phyloP scores from a whole-genome alignment of 1,140 invertebrate genomes.

The Calliphora vicina region DNA sequence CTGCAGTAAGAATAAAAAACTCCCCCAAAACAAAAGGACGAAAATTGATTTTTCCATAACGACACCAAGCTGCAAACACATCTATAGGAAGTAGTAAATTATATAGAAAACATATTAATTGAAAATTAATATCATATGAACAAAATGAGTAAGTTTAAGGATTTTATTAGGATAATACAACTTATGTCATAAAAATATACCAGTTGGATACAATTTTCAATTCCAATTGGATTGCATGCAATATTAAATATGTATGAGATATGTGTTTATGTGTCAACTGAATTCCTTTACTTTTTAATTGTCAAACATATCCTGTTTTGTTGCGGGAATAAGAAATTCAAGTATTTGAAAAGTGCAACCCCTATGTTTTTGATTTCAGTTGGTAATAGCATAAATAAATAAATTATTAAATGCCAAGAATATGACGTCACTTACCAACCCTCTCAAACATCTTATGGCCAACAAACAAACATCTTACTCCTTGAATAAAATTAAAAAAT shows the following conservation, averaged over 20 bases:
- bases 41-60: constrained; percentile 12
- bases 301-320: not conserved
- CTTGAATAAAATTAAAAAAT: not conserved
- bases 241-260: not conserved
- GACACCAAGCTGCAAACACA: not conserved
- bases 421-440: not conserved
- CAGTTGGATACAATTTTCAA: not conserved
- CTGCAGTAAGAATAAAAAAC: not conserved
- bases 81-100: not conserved
- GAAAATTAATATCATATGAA: not conserved
- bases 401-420: not conserved
- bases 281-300: not conserved
- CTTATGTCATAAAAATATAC: no score
- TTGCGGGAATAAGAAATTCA: not conserved
- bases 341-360: not conserved
- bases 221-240: not conserved
- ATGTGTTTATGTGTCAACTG: not conserved
- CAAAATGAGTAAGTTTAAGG: not conserved
- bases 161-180: not conserved
- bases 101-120: not conserved
- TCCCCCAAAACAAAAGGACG: constrained; percentile 8
- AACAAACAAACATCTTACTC: not conserved
- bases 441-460: not conserved
- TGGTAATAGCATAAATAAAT: not conserved
- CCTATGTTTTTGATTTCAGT: not conserved